Conservation (phyloP, 2,888 invertebrate species). For the Tiliacea aurago region DNA sequence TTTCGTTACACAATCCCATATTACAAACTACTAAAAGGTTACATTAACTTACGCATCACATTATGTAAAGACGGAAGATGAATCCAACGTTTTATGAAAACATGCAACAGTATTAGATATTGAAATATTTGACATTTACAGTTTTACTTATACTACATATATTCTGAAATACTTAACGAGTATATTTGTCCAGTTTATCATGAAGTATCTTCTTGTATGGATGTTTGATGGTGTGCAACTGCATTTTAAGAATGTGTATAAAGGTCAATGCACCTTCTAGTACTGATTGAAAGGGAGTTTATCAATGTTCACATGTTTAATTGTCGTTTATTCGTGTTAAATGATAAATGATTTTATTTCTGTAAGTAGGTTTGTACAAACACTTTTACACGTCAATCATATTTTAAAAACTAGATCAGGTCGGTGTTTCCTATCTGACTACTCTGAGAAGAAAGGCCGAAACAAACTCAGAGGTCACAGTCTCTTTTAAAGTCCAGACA, state of each 20-base stretch:
- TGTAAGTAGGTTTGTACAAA: no score
- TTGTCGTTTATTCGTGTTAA: no score
- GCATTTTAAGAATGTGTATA: neutral
- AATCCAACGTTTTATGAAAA: conserved; percentile 23
- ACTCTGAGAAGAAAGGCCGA: no score
- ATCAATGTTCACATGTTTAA: neutral
- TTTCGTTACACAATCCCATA: conserved; percentile 21
- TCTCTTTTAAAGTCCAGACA: no score
- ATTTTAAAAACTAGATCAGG: no score
- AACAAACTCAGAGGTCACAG: no score
- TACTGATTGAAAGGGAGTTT: neutral
- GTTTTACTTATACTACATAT: conserved; percentile 5
- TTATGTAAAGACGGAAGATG: conserved; percentile 52
- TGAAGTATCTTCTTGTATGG: neutral
- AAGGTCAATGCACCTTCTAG: conserved; percentile 5
- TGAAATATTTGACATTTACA: conserved; percentile 47
- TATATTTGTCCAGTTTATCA: neutral
- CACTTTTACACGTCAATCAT: no score
- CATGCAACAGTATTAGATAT: conserved; percentile 22
- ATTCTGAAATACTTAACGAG: conserved; percentile 19
- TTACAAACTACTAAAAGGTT: conserved; percentile 37
- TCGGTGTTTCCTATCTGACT: no score
- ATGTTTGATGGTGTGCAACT: neutral
- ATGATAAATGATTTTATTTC: no score
- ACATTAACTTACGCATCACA: conserved; percentile 35